Base-by-base conservation (phyloP, 2,797 vertebrate species). In the Salarias fasciatus region DNA sequence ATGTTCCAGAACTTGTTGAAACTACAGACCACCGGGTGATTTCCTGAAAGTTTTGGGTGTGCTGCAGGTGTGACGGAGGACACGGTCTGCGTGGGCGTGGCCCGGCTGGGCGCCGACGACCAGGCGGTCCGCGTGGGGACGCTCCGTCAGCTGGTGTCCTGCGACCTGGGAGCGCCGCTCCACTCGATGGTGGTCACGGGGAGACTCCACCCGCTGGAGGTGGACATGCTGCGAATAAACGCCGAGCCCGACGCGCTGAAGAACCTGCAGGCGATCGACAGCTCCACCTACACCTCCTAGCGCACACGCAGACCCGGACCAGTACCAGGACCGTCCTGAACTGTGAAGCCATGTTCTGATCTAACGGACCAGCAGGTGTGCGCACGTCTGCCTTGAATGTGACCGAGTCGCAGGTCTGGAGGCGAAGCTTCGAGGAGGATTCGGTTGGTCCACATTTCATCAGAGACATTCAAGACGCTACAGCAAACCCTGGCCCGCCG, bases 171-270 rank as follows among this genome's bases (percentile, higher is more conserved):
- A 0, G 85, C 76, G 0, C 97, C 97, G 0, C 85, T 99, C 3
- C 97, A 99, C 79, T 98, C 95, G 3, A 75, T 99, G 86, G 82
- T 98, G 5, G 78, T 99, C 60, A 95, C 95, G 0, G 95, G 95
- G 14, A 87, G 61, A 36, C 88, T 98, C 86, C 97, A 99, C 82
- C 97, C 97, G 0, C 82, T 99, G 81, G 97, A 99, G 89, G 63
- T 93, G 63, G 97, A 99, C 72, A 95, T 99, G 95, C 92, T 99
- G 18, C 66, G 86, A 52, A 84, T 96, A 4, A 96, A 94, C 70
- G 90, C 93, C 5, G 83, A 92, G 37, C 77, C 88, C 0, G 80
- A 85, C 0, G 81, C 79, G 1, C 90, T 93, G 44, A 59, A 88
- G 24, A 53, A 80, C 41, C 85, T 91, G 28, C 79, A 36, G 6